A percentile compares a stretch with the other conserved stretches of the same genome.
Evolutionary conservation across 2,888 invertebrate species (phyloP).

Genomic region (Rhorus exstirpatorius): DNA sequence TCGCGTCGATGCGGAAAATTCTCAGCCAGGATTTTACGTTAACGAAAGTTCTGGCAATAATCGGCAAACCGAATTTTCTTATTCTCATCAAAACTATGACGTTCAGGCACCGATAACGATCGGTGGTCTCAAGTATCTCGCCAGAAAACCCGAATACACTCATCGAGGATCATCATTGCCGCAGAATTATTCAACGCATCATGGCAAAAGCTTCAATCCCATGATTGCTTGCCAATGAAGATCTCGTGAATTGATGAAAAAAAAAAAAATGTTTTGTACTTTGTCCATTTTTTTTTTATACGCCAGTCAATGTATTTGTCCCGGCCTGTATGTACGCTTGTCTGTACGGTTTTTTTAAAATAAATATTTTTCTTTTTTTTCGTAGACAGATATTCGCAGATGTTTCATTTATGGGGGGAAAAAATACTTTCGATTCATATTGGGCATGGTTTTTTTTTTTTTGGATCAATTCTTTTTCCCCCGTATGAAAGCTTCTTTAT

Average conservation of each 20-base stretch:
- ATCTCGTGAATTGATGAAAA: background rate
- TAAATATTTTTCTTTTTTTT: no score
- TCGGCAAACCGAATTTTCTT: slow-evolving; percentile 47
- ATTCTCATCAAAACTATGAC: slow-evolving; percentile 20
- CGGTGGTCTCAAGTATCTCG: slow-evolving; percentile 79
- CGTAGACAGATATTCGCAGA: no score
- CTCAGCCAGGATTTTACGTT: background rate
- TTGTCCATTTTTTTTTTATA: background rate
- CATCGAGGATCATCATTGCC: slow-evolving; percentile 56
- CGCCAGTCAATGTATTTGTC: background rate
- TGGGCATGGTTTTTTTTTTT: no score
- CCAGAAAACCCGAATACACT: slow-evolving; percentile 75
- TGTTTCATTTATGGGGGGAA: no score
- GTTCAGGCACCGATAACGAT: slow-evolving; percentile 76
- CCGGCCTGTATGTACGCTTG: background rate
- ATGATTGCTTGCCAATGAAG: slow-evolving; percentile 55
- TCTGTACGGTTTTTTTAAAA: background rate
- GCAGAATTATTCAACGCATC: slow-evolving; percentile 13
- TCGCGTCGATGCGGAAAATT: background rate
- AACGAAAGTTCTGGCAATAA: background rate
- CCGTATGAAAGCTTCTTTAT: no score
- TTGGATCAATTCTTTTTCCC: no score
- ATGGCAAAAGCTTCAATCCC: slow-evolving; percentile 54
- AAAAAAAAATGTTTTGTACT: slow-evolving; percentile 2
- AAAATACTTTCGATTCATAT: no score